A percentile compares a stretch with the other conserved stretches of the same genome.
Conservation (phyloP, 2,113 vertebrate genomes). For the Climacteris rufus region DNA sequence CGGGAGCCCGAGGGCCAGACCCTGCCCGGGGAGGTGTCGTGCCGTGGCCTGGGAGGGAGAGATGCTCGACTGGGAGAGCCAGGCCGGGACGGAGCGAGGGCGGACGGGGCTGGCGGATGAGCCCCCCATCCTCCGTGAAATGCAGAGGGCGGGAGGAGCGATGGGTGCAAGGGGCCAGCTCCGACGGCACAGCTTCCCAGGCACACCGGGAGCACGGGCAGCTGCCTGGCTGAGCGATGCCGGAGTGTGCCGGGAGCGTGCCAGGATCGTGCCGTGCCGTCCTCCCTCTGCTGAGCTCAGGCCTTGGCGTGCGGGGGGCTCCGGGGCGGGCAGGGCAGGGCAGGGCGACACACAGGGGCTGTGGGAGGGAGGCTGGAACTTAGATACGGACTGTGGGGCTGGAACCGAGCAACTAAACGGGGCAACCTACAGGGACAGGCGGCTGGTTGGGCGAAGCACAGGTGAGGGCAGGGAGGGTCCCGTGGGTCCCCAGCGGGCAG, state of each 20-base stretch:
- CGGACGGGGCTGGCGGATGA: fast-evolving
- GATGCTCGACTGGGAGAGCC: neutral
- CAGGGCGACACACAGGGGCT: neutral
- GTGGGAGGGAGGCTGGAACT: neutral
- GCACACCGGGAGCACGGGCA: neutral
- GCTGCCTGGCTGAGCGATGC: neutral
- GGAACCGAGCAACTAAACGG: neutral
- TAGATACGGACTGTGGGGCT: neutral
- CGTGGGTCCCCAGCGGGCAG: neutral
- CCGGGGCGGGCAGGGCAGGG: neutral
- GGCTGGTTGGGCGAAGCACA: conserved; percentile 11
- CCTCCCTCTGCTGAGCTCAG: conserved; percentile 1
- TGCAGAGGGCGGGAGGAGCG: neutral
- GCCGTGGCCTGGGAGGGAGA: neutral
- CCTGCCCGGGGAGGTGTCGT: fast-evolving
- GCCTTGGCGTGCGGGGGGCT: neutral
- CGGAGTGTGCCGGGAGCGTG: neutral
- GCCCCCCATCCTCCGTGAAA: neutral
- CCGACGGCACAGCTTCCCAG: fast-evolving
- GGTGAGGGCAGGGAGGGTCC: neutral
- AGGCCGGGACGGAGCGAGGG: fast-evolving
- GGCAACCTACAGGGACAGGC: neutral
- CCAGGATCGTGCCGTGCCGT: neutral
- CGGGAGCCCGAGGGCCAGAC: neutral
- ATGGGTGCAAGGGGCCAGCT: neutral